A percentile compares a stretch with the other conserved stretches of the same genome.
These are phyloP conservation scores for Eonycteris spelaea DNA, from an alignment of 2,113 vertebrate genomes.

Conservation along the genomic window DNA sequence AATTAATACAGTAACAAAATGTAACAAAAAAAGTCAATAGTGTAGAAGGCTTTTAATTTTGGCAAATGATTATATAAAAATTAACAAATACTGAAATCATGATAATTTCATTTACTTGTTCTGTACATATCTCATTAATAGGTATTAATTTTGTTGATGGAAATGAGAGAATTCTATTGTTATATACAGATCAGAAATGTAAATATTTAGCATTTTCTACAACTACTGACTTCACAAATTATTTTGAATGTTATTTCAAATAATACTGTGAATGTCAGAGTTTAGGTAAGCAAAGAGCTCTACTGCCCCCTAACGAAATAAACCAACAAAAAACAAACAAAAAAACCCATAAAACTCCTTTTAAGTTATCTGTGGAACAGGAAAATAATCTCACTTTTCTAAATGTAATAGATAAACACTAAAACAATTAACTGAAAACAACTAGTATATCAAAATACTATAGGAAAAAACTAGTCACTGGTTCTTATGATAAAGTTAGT, in stretches of 20 bases:
- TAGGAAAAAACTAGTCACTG: neutral
- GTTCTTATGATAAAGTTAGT: slow-evolving; percentile 47
- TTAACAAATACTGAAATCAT: slow-evolving; percentile 61
- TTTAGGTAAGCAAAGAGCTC: slow-evolving; percentile 65
- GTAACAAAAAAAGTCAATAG: slow-evolving; percentile 37
- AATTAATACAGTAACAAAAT: slow-evolving; percentile 52
- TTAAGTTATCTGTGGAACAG: neutral
- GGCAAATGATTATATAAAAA: slow-evolving; percentile 62
- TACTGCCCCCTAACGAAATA: slow-evolving; percentile 84
- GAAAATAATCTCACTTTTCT: neutral
- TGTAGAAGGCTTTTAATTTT: slow-evolving; percentile 53
- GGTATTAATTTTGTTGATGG: slow-evolving; percentile 69
- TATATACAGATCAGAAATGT: slow-evolving; percentile 78
- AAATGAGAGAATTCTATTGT: slow-evolving; percentile 74
- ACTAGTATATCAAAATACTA: neutral
- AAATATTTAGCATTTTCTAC: slow-evolving; percentile 79
- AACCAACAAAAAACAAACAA: neutral
- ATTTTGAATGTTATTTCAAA: slow-evolving; percentile 62
- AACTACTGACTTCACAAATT: slow-evolving; percentile 74
- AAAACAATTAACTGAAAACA: slow-evolving; percentile 42
- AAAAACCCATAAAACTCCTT: neutral
- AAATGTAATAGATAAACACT: slow-evolving; percentile 17
- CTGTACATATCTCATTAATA: slow-evolving; percentile 72
- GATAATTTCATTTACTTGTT: slow-evolving; percentile 71
- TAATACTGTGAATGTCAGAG: slow-evolving; percentile 39